phyloP scores from a whole-genome alignment of 1,140 invertebrate genomes.

The Zaprionus davidi region DNA sequence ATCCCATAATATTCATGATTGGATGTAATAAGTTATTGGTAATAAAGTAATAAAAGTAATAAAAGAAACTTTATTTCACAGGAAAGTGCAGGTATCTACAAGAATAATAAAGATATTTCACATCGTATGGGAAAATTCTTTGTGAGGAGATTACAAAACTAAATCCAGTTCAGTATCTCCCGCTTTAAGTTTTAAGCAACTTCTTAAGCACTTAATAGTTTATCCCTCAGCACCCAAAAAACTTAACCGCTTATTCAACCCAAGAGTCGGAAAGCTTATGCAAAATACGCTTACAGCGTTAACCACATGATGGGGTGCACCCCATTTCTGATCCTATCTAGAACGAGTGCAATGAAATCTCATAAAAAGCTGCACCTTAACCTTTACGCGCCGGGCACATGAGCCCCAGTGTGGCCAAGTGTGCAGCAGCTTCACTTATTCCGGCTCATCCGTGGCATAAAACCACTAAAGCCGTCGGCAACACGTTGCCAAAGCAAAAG shows the following conservation, averaged over 20 bases:
- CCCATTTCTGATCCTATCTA: neutral
- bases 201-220: neutral
- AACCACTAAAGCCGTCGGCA: slow-evolving; percentile 20
- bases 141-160: neutral
- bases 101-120: neutral
- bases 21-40: neutral
- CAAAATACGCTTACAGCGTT: slow-evolving; percentile 22
- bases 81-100: neutral
- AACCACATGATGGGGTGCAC: slow-evolving; percentile 6
- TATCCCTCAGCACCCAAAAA: neutral
- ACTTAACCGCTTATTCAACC: neutral
- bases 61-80: neutral
- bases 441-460: slow-evolving; percentile 21
- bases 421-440: slow-evolving; percentile 20
- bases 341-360: slow-evolving; percentile 21
- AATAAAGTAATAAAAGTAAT: neutral
- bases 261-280: slow-evolving; percentile 17
- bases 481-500: slow-evolving; percentile 30
- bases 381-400: slow-evolving; percentile 1
- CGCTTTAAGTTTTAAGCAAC: neutral
- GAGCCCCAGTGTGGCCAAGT: neutral
- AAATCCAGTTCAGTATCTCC: neutral
- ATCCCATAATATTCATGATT: too few relatives aligned
- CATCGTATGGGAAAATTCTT: too few relatives aligned
- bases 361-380: slow-evolving; percentile 37